phyloP scores from a whole-genome alignment of 2,888 invertebrate genomes.

The Hirtodrosophila confusa region DNA sequence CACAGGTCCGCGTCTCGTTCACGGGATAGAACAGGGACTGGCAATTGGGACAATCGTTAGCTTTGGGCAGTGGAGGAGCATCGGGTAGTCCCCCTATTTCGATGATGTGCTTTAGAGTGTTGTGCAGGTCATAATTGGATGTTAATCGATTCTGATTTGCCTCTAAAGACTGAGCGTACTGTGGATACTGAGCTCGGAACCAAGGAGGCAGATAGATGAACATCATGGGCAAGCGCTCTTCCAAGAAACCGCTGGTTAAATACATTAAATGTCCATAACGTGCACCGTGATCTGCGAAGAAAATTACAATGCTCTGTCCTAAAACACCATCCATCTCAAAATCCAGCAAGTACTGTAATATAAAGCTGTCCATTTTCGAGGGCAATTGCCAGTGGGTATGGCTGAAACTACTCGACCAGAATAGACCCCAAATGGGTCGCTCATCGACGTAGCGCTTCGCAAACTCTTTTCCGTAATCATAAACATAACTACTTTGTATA shows the following conservation, averaged over 20 bases:
- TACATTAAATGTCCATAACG: slow-evolving; percentile 88
- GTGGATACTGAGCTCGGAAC: slow-evolving; percentile 86
- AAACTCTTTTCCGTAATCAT: slow-evolving; percentile 88
- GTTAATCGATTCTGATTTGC: slow-evolving; percentile 87
- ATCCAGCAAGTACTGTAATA: slow-evolving; percentile 86
- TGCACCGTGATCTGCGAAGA: slow-evolving; percentile 91
- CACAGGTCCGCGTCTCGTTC: slow-evolving; percentile 86
- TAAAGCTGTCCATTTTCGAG: slow-evolving; percentile 87
- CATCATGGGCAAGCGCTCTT: slow-evolving; percentile 89
- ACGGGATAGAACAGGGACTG: slow-evolving; percentile 87
- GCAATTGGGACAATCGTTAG: slow-evolving; percentile 87
- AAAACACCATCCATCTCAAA: slow-evolving; percentile 86
- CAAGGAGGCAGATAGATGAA: slow-evolving; percentile 88
- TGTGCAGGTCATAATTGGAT: slow-evolving; percentile 90
- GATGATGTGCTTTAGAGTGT: slow-evolving; percentile 88
- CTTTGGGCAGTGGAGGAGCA: slow-evolving; percentile 66
- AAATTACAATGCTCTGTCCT: slow-evolving; percentile 88
- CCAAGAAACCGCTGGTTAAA: slow-evolving; percentile 88
- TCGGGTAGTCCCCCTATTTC: slow-evolving; percentile 72
- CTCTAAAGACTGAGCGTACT: slow-evolving; percentile 85
- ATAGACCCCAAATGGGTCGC: slow-evolving; percentile 88
- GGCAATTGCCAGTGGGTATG: slow-evolving; percentile 86
- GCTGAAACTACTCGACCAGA: slow-evolving; percentile 90
- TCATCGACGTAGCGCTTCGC: slow-evolving; percentile 86
- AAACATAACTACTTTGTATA: slow-evolving; percentile 87